These are phyloP conservation scores for Galerucella nymphaeae DNA, from an alignment of 2,888 invertebrate species.

Conservation along the genomic window DNA sequence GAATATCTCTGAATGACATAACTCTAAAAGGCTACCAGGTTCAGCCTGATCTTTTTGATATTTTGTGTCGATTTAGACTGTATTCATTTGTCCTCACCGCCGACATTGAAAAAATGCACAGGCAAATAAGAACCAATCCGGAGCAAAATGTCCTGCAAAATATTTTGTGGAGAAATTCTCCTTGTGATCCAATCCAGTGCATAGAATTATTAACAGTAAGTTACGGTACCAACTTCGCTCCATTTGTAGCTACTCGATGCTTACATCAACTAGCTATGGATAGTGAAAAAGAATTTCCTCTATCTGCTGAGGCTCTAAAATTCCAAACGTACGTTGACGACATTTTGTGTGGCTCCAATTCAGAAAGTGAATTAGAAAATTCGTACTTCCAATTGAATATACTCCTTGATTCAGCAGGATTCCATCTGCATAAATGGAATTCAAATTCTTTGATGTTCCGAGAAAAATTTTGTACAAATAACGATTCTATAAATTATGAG, in stretches of 20 bases:
- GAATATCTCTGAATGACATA: neutral
- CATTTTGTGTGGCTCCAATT: constrained; percentile 16
- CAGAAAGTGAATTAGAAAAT: constrained; percentile 15
- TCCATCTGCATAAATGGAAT: constrained; percentile 26
- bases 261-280: constrained; percentile 21
- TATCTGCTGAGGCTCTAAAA: constrained; percentile 2
- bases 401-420: constrained; percentile 21
- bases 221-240: neutral
- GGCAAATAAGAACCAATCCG: too few species aligned
- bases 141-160: too few species aligned
- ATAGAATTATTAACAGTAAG: constrained; percentile 8
- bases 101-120: too few species aligned
- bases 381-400: neutral
- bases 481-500: neutral
- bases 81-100: neutral
- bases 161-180: neutral
- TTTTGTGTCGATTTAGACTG: neutral
- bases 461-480: constrained; percentile 25
- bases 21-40: constrained; percentile 4
- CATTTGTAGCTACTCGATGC: constrained; percentile 18
- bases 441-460: constrained; percentile 15
- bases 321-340: constrained; percentile 27
- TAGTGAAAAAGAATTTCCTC: constrained; percentile 13
- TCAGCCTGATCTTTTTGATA: neutral
- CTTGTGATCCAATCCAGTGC: neutral